phyloP scores from a whole-genome alignment of 2,888 invertebrate species.

The Dusona sp. region DNA sequence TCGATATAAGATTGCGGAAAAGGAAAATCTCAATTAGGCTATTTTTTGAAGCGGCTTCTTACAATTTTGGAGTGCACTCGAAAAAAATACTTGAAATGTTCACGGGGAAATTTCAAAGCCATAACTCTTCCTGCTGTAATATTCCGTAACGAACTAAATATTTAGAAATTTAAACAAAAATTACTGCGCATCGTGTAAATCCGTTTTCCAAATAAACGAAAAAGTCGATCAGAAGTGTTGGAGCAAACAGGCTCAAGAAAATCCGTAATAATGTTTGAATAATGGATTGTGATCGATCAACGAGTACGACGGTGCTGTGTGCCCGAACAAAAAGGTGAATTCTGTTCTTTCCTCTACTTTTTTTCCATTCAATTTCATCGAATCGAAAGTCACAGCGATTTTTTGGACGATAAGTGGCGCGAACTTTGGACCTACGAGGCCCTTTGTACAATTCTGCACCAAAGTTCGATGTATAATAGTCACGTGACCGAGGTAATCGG shows the following conservation, averaged over 20 bases:
- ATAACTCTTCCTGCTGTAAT: background rate
- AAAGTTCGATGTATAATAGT: background rate
- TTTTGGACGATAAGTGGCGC: slow-evolving; percentile 62
- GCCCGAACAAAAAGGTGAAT: slow-evolving; percentile 2
- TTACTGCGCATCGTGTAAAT: background rate
- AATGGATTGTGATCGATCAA: slow-evolving; percentile 52
- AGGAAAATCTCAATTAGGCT: background rate
- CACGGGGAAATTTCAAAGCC: background rate
- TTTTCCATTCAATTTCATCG: slow-evolving; percentile 42
- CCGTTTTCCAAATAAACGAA: slow-evolving; percentile 2
- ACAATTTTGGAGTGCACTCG: background rate
- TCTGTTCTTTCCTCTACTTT: slow-evolving; percentile 29
- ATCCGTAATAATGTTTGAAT: slow-evolving; percentile 54
- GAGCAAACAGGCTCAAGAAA: slow-evolving; percentile 43
- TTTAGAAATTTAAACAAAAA: background rate
- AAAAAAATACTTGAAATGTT: background rate
- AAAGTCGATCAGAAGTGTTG: slow-evolving; percentile 30
- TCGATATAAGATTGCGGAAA: background rate
- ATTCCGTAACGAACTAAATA: slow-evolving; percentile 15
- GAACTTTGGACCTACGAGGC: slow-evolving; percentile 8
- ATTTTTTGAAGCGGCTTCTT: no score
- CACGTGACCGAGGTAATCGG: slow-evolving; percentile 52
- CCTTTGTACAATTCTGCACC: slow-evolving; percentile 36
- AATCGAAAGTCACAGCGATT: slow-evolving; percentile 35
- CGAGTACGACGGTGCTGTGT: slow-evolving; percentile 1